Evolutionary conservation across 2,888 invertebrate species (phyloP).

Genomic region (Conchocele bisecta): DNA sequence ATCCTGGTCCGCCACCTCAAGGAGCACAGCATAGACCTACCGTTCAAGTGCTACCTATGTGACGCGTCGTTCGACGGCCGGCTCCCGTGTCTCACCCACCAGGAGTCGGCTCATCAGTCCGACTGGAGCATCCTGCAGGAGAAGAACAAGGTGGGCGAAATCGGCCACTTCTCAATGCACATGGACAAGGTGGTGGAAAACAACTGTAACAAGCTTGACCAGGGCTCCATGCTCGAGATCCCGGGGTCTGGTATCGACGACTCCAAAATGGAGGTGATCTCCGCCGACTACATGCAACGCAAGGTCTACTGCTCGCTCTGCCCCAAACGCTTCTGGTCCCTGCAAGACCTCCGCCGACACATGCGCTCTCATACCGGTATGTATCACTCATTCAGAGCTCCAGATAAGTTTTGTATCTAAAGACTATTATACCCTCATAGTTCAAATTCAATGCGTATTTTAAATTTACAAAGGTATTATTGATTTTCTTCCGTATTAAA

Average conservation of each 20-base stretch:
- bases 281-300: constrained; percentile 75
- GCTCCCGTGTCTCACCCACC: constrained; percentile 91
- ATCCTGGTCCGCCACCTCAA: constrained; percentile 79
- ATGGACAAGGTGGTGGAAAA: constrained; percentile 77
- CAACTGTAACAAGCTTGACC: constrained; percentile 66
- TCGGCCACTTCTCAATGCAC: constrained; percentile 72
- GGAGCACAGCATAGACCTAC: constrained; percentile 83
- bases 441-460: too few relatives aligned
- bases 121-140: constrained; percentile 91
- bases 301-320: constrained; percentile 90
- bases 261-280: constrained; percentile 65
- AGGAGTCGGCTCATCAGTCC: constrained; percentile 88
- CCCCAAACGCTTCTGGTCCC: constrained; percentile 96
- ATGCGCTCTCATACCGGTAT: constrained; percentile 91
- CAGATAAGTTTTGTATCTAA: background rate
- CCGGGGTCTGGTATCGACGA: constrained; percentile 66
- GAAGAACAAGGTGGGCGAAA: constrained; percentile 77
- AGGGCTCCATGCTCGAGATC: constrained; percentile 64
- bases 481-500: too few relatives aligned
- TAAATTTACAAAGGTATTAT: too few relatives aligned
- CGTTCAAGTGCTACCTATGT: constrained; percentile 95
- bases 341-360: constrained; percentile 95
- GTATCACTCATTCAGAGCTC: constrained; percentile 11
- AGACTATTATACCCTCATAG: background rate
- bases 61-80: constrained; percentile 93